Conservation (phyloP, 2,113 vertebrate species). For the Leptobrachium leishanense region DNA sequence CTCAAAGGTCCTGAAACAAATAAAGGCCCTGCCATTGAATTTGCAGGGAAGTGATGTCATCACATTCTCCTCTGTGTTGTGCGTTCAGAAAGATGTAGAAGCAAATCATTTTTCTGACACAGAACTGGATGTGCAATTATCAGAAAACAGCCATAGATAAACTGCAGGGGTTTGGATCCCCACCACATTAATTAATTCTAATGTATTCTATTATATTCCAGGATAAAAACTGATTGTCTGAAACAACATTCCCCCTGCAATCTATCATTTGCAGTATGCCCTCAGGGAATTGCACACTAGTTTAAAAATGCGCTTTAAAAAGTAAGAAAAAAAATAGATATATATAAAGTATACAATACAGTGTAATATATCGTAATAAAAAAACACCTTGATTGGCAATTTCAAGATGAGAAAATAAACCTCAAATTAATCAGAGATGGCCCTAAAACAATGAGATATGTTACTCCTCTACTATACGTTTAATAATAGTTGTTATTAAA, state of each 20-base stretch:
- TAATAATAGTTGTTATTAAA: too few relatives aligned
- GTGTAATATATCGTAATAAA: too few relatives aligned
- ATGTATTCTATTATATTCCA: background rate
- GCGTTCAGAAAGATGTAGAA: background rate
- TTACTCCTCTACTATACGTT: too few relatives aligned
- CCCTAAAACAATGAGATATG: too few relatives aligned
- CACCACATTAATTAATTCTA: background rate
- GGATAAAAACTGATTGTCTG: background rate
- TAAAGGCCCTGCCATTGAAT: background rate
- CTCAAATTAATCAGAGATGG: too few relatives aligned
- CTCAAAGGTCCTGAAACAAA: background rate
- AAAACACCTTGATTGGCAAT: too few relatives aligned
- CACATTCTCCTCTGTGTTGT: background rate
- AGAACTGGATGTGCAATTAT: background rate
- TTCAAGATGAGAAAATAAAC: too few relatives aligned
- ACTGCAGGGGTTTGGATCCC: background rate
- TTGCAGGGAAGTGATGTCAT: background rate
- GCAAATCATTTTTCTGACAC: background rate
- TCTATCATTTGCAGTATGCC: too few relatives aligned
- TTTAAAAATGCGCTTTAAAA: too few relatives aligned
- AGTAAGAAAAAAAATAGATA: too few relatives aligned
- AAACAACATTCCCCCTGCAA: background rate
- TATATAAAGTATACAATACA: too few relatives aligned
- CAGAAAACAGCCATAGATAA: background rate
- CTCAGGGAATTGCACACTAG: too few relatives aligned